Base-by-base conservation (phyloP, 30 jellyfish, hydroid and myxozoan species). In the Aurelia sp. region DNA sequence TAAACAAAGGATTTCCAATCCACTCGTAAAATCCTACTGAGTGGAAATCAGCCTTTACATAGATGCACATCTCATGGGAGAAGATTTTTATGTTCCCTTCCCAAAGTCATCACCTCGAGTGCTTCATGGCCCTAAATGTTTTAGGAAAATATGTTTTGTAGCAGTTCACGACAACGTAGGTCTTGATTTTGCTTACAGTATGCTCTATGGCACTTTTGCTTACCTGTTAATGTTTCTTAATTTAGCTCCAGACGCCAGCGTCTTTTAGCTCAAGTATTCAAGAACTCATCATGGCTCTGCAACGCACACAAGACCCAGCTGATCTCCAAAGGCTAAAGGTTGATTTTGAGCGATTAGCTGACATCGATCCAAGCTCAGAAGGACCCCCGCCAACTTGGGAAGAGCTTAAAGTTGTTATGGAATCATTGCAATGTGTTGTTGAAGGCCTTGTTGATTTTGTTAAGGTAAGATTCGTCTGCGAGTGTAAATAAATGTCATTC, bases 331-430 rank as follows among this genome's bases (percentile, higher is more conserved):
- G 88, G 66, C 94, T 95, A 11, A 75, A 91, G 60, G 68, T 19
- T 6, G 91, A 95, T 62, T 73, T 95, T 6, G 99, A 89, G 48
- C 97, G 81, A 41, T 79, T 95, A 30, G 92, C 99, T 58, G 74
- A 74, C 59, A 95, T 95, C 40, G 99, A 95, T 69, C 99, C 99
- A n/a, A 89, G 89, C 91, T 89, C 99, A 11, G 99, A 95, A 47
- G 99, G 98, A 4, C 92, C 91, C 17, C 90, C 96, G 11, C 98
- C 97, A 7, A 20, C 79, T 10, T 95, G 99, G 99, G 86, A 77
- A 13, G 90, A 79, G 58, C 81, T 95, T 53, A 80, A 90, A 79
- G 94, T 85, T 79, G 88, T 73, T 53, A 79, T 85, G 90, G 74
- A 71, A 4, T 79, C 97, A 17, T 77, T 95, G 73, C 52, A 78